Base-by-base conservation (phyloP, 2,797 vertebrate genomes). In the Orientallactaga sibirica region DNA sequence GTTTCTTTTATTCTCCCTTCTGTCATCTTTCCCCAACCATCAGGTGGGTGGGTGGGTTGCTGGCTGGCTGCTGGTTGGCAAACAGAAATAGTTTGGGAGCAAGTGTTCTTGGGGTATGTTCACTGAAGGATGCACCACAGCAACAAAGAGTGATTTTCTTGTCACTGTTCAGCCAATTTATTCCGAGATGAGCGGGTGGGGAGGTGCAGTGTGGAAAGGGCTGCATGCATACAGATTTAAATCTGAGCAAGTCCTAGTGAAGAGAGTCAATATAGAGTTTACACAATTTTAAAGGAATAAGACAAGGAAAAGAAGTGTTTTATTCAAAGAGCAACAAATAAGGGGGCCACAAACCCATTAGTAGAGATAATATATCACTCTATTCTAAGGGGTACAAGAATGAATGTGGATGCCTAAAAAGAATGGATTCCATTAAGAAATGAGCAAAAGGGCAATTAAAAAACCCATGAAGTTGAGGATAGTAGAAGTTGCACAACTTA, bases 31-130 rank as follows among this genome's bases (percentile, higher is more conserved):
- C 88, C 89, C 82, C 91, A 94, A 66, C 96, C 96, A 97, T 97
- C 97, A 97, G 97, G 97, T 97, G 94, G 97, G 97, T 97, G 97
- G 97, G 97, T 97, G 97, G 97, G 95, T 90, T 96, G 96, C 97
- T 97, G 97, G 97, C 96, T 95, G 93, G 86, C 90, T 96, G 95
- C 83, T 97, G 95, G 94, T 93, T 97, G 96, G 97, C 96, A 97
- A 97, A 95, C 95, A 97, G 95, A 97, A 97, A 97, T 97, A 97
- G 96, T 97, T 97, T 96, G 92, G 89, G 95, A 97, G 96, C 96
- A 97, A 97, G 96, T 95, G 94, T 96, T 96, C 95, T 95, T 93
- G 86, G 94, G 90, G 94, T 95, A 93, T 97, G 95, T 96, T 97
- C 95, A 90, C 91, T 95, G 86, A 95, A 93, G 89, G 89, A 96